Conservation (phyloP, 2,797 vertebrate species). For the Stomatorhinus walkeri region DNA sequence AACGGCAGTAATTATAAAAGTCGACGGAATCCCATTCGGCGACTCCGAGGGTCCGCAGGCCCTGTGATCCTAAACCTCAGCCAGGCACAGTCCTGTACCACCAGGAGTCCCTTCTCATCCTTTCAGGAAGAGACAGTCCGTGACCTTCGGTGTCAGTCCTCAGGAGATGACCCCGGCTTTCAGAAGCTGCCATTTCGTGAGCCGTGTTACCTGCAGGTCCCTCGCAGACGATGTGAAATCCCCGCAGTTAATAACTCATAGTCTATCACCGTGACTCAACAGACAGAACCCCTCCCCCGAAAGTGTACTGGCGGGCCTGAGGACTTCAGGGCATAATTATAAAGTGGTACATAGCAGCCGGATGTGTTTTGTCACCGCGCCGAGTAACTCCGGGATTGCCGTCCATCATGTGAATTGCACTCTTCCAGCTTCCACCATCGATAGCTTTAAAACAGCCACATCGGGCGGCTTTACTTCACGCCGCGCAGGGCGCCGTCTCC, state of each 20-base stretch:
- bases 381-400: background rate
- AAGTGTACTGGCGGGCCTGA: background rate
- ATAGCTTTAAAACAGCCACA: background rate
- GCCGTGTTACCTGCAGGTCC: background rate
- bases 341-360: background rate
- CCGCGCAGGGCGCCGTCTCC: background rate
- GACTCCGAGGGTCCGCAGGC: background rate
- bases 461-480: background rate
- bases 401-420: background rate
- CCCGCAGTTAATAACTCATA: background rate
- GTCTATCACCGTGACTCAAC: background rate
- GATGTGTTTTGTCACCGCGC: background rate
- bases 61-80: background rate
- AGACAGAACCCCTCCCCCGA: background rate
- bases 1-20: conserved; percentile 1
- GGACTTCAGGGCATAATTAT: background rate
- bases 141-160: background rate
- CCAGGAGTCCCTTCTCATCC: background rate
- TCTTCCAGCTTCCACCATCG: background rate
- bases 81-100: background rate
- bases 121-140: background rate
- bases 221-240: background rate
- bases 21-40: background rate
- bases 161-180: background rate
- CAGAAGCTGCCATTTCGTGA: background rate